Evolutionary conservation across 2,888 invertebrate genomes (phyloP).

Genomic region (Petrolisthes cinctipes): DNA sequence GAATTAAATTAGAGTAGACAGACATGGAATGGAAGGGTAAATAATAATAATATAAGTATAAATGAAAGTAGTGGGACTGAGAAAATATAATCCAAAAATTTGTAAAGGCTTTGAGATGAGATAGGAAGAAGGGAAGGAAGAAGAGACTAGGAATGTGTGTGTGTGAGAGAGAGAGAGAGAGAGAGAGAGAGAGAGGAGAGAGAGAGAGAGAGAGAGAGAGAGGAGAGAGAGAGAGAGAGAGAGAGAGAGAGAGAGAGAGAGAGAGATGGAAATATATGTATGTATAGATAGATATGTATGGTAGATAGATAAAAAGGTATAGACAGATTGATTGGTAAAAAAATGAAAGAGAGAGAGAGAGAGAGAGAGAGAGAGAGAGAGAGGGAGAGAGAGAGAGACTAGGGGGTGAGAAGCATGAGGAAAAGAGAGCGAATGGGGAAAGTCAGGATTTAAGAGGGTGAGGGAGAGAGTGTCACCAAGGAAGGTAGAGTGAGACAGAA

Average conservation of each 20-base stretch:
- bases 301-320: not conserved
- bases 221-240: not conserved
- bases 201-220: too few species aligned
- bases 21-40: constrained; percentile 9
- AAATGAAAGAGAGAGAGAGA: not conserved
- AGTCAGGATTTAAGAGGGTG: not conserved
- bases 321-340: not conserved
- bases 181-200: not conserved
- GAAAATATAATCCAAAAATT: not conserved
- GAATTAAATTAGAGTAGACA: not conserved
- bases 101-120: not conserved
- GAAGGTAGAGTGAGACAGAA: not conserved
- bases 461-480: not conserved
- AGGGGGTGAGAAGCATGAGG: too few species aligned
- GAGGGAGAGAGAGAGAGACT: not conserved
- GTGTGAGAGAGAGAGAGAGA: not conserved
- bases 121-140: not conserved
- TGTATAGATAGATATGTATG: not conserved
- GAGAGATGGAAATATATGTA: not conserved
- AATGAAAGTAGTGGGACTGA: constrained; percentile 10
- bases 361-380: not conserved
- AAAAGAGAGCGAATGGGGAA: not conserved
- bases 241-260: constrained; percentile 1
- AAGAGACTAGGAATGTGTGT: not conserved
- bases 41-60: not conserved